A percentile compares a stretch with the other conserved stretches of the same genome.
Evolutionary conservation across 1,140 invertebrate genomes (phyloP).

Genomic region (Platyscapa corneri): DNA sequence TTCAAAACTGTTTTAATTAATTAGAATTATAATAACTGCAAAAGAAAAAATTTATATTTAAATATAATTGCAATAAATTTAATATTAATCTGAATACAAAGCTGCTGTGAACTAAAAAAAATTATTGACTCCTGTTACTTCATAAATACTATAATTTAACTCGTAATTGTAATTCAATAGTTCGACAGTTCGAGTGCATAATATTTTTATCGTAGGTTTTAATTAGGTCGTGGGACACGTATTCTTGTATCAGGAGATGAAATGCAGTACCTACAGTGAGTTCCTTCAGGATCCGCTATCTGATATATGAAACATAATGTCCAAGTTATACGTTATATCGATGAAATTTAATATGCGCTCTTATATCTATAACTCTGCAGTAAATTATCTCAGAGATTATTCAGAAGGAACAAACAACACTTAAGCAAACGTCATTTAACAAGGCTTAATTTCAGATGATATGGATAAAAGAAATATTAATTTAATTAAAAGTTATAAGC

Average conservation of each 20-base stretch:
- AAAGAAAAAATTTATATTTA: too few relatives aligned
- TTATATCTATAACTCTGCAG: neutral
- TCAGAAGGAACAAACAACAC: neutral
- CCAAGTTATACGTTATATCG: slow-evolving; percentile 13
- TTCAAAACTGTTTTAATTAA: too few relatives aligned
- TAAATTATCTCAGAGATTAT: neutral
- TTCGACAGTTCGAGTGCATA: neutral
- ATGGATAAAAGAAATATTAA: neutral
- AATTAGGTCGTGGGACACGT: neutral
- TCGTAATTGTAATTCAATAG: neutral
- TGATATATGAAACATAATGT: slow-evolving; percentile 4
- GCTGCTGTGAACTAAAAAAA: too few relatives aligned
- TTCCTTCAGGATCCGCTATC: neutral
- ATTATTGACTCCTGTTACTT: neutral
- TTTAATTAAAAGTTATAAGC: neutral
- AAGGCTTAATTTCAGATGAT: neutral
- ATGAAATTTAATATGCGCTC: neutral
- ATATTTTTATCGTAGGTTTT: neutral
- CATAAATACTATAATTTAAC: neutral
- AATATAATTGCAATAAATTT: too few relatives aligned
- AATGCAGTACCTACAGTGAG: neutral
- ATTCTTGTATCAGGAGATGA: neutral
- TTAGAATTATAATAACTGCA: too few relatives aligned
- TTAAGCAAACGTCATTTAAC: neutral
- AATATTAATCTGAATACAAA: too few relatives aligned